A percentile compares a stretch with the other conserved stretches of the same genome.
Conservation (phyloP, 2,888 invertebrate genomes). For the Acronicta aceris region DNA sequence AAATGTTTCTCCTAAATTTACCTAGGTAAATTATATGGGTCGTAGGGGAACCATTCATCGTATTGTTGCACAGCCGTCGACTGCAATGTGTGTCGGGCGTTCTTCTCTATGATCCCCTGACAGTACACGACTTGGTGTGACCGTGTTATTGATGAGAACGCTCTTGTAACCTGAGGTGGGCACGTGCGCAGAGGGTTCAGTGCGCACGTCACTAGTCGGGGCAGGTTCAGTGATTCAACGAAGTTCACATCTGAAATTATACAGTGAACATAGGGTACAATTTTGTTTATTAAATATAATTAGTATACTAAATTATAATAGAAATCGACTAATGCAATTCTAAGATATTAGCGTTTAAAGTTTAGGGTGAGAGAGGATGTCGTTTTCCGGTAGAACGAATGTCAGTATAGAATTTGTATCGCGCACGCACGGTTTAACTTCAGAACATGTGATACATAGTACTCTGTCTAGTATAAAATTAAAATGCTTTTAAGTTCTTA, state of each 20-base stretch:
- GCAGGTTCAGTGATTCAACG: conserved; percentile 94
- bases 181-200: conserved; percentile 97
- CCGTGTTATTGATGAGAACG: conserved; percentile 94
- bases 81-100: conserved; percentile 90
- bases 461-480: too few species aligned
- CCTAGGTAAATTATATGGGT: conserved; percentile 94
- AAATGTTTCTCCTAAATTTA: conserved; percentile 64
- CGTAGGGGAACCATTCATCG: conserved; percentile 96
- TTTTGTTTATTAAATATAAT: too few species aligned
- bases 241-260: conserved; percentile 92
- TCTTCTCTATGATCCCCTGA: conserved; percentile 96
- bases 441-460: too few species aligned
- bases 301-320: too few species aligned
- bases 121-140: conserved; percentile 97
- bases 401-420: too few species aligned
- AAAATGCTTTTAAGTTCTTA: too few species aligned
- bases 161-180: conserved; percentile 92
- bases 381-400: too few species aligned
- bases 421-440: too few species aligned
- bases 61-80: conserved; percentile 80
- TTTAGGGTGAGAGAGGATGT: too few species aligned
- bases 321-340: too few species aligned
- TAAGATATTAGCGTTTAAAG: too few species aligned
- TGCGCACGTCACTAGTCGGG: conserved; percentile 94
- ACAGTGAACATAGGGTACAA: too few species aligned